Conservation (phyloP, 64 coral and sea anemone species). For the Pachyseris speciosa region DNA sequence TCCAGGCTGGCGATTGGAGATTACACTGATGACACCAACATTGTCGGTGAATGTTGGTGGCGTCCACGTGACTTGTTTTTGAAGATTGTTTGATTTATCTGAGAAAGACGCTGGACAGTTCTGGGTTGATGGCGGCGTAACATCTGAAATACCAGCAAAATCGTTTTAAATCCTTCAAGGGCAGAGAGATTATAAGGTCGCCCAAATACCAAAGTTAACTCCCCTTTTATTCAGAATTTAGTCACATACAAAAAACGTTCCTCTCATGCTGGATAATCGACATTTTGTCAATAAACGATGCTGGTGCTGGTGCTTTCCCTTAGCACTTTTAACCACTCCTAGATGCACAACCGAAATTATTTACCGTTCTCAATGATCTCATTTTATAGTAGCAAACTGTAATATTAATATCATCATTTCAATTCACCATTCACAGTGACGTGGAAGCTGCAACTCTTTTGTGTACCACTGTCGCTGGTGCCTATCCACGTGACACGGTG, state of each 20-base stretch:
- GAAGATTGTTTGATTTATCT: conserved; percentile 14
- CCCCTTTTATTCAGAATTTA: too few relatives aligned
- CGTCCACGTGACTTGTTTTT: conserved; percentile 62
- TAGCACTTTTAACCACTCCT: too few relatives aligned
- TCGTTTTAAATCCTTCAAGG: too few relatives aligned
- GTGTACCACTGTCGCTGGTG: conserved; percentile 73
- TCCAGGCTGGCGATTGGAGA: conserved; percentile 83
- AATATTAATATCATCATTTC: background rate
- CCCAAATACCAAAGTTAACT: too few relatives aligned
- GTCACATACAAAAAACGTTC: too few relatives aligned
- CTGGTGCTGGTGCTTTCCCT: too few relatives aligned
- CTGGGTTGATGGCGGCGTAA: conserved; percentile 53
- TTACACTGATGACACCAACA: conserved; percentile 63
- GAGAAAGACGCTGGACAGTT: conserved; percentile 67
- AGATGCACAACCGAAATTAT: too few relatives aligned
- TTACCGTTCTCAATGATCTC: too few relatives aligned
- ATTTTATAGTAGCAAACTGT: too few relatives aligned
- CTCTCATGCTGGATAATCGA: too few relatives aligned
- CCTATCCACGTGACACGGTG: conserved; percentile 94
- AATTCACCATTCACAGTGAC: conserved; percentile 85
- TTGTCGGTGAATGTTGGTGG: conserved; percentile 93
- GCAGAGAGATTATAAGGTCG: too few relatives aligned
- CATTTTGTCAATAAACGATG: too few relatives aligned
- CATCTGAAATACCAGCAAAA: conserved; percentile 55
- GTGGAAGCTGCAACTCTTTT: conserved; percentile 81